A percentile compares a stretch with the other conserved stretches of the same genome.
These are phyloP conservation scores for Xanthostigma xanthostigma DNA, from an alignment of 2,888 invertebrate species.

Conservation along the genomic window DNA sequence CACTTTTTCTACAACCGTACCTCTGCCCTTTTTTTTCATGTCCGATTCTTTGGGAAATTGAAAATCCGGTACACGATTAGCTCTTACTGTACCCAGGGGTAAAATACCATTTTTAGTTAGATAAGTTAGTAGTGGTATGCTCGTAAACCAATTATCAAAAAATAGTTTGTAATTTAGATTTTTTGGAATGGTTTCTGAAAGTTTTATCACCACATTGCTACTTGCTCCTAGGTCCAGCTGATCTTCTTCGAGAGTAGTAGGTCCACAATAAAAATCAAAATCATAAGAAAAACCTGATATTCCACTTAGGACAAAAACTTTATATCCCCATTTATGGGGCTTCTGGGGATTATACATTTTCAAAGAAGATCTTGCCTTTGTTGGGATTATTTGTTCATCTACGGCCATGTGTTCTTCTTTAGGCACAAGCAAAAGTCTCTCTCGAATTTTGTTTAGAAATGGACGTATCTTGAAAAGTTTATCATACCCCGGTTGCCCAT, in stretches of 20 bases:
- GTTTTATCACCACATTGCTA: slow-evolving; percentile 17
- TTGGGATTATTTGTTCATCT: slow-evolving; percentile 22
- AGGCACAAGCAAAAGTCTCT: slow-evolving; percentile 13
- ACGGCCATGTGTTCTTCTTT: slow-evolving; percentile 20
- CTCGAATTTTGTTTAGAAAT: slow-evolving; percentile 8
- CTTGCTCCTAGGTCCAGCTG: slow-evolving; percentile 17
- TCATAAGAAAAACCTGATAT: too few species aligned
- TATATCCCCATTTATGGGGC: slow-evolving; percentile 22
- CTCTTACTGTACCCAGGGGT: slow-evolving; percentile 11
- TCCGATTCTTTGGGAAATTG: slow-evolving; percentile 9
- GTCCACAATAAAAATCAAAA: too few species aligned
- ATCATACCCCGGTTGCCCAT: slow-evolving; percentile 13
- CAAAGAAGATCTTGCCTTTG: slow-evolving; percentile 15
- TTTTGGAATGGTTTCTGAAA: slow-evolving; percentile 15
- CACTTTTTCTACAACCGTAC: slow-evolving; percentile 14
- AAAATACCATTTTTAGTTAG: slow-evolving; percentile 12
- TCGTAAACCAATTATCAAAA: slow-evolving; percentile 21
- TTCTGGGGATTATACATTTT: slow-evolving; percentile 23
- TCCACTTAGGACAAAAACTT: slow-evolving; percentile 21
- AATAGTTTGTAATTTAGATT: slow-evolving; percentile 18
- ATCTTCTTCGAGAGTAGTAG: slow-evolving; percentile 12
- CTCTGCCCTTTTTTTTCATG: slow-evolving; percentile 13
- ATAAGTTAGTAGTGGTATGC: slow-evolving; percentile 11
- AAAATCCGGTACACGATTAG: slow-evolving; percentile 11
- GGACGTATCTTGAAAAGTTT: slow-evolving; percentile 19